Conservation (phyloP, 2,888 invertebrate genomes). For the Imbricaverruca yamaguchii region DNA sequence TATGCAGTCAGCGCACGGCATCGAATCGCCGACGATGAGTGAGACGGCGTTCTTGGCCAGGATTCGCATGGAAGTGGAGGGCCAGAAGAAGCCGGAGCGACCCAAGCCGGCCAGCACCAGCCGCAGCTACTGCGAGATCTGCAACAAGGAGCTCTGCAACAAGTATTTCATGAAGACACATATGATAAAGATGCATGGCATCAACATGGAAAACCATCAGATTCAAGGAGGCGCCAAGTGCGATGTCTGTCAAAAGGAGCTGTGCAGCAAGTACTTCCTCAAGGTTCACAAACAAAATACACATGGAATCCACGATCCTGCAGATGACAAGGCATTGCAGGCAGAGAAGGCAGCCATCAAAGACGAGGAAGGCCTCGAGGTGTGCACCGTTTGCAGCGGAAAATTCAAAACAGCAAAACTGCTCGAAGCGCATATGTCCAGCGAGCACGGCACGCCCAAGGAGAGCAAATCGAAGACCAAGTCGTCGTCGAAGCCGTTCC, state of each 20-base stretch:
- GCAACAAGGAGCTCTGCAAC: conserved; percentile 97
- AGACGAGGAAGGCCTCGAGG: not conserved
- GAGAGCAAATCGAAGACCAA: not conserved
- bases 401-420: conserved; percentile 18
- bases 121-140: conserved; percentile 86
- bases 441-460: conserved; percentile 11
- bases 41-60: conserved; percentile 31
- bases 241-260: conserved; percentile 95
- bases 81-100: conserved; percentile 28
- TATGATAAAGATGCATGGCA: conserved; percentile 97
- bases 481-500: not conserved
- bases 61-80: conserved; percentile 31
- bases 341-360: not conserved
- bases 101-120: conserved; percentile 36
- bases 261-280: conserved; percentile 95
- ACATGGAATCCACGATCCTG: conserved; percentile 77
- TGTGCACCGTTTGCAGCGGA: conserved; percentile 3
- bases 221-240: conserved; percentile 90
- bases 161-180: conserved; percentile 99
- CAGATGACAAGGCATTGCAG: not conserved
- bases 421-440: not conserved
- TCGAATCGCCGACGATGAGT: conserved; percentile 36
- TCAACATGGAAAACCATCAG: conserved; percentile 84
- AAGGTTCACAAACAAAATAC: conserved; percentile 96
- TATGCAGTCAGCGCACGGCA: conserved; percentile 58